phyloP scores from a whole-genome alignment of 2,888 invertebrate species.

The Galeruca laticollis region DNA sequence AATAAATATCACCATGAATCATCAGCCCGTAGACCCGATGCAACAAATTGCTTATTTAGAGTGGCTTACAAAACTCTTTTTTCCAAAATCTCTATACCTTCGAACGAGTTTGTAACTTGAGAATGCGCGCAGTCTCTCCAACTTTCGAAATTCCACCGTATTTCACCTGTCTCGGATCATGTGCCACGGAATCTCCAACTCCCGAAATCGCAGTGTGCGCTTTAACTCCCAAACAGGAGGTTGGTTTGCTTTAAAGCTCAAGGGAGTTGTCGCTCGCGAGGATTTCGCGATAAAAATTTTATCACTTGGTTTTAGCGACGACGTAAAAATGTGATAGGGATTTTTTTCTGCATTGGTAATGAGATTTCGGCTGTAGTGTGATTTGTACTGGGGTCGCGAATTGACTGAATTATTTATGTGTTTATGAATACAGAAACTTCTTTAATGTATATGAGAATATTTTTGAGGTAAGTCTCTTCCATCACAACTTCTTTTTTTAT shows the following conservation, averaged over 20 bases:
- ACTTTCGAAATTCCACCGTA: slow-evolving; percentile 49
- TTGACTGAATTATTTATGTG: background rate
- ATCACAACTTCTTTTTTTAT: too few relatives aligned
- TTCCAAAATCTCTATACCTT: slow-evolving; percentile 4
- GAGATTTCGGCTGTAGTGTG: background rate
- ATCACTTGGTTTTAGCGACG: slow-evolving; percentile 17
- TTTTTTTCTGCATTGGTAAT: slow-evolving; percentile 18
- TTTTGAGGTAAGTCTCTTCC: background rate
- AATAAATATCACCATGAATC: too few relatives aligned
- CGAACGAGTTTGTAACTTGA: slow-evolving; percentile 13
- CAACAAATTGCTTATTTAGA: slow-evolving; percentile 6
- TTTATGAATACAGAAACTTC: background rate
- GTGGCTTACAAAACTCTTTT: slow-evolving; percentile 1
- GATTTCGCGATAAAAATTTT: slow-evolving; percentile 32
- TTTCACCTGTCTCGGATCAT: slow-evolving; percentile 57
- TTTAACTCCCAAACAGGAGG: slow-evolving; percentile 44
- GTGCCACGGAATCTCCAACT: slow-evolving; percentile 53
- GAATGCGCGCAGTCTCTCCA: slow-evolving; percentile 32
- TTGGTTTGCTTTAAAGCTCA: slow-evolving; percentile 32
- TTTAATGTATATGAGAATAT: background rate
- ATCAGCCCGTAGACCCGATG: background rate
- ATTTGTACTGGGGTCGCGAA: background rate
- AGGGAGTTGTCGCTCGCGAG: slow-evolving; percentile 31
- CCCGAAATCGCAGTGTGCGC: slow-evolving; percentile 56
- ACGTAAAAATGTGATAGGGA: slow-evolving; percentile 22